These are phyloP conservation scores for Tipula confusa DNA, from an alignment of 2,888 invertebrate genomes.

Conservation along the genomic window DNA sequence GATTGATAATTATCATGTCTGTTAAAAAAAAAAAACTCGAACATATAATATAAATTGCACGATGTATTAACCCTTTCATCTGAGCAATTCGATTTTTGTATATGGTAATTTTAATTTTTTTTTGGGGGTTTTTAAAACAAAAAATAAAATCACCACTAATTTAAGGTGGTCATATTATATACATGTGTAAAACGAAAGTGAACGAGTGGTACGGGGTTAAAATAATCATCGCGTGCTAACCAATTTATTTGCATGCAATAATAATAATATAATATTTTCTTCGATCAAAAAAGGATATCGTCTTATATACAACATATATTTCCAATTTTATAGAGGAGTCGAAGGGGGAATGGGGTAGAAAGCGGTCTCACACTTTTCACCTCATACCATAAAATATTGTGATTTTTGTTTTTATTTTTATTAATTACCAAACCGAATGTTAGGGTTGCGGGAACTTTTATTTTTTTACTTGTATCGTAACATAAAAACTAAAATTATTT, in stretches of 20 bases:
- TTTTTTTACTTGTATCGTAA: neutral
- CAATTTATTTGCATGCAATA: conserved; percentile 30
- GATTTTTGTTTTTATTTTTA: neutral
- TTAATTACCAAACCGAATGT: conserved; percentile 25
- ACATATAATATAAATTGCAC: neutral
- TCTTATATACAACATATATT: neutral
- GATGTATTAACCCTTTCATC: neutral
- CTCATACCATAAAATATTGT: neutral
- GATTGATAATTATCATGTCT: conserved; percentile 25
- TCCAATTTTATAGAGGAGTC: neutral
- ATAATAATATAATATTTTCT: conserved; percentile 27
- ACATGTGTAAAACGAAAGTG: no score
- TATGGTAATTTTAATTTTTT: neutral
- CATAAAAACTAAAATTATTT: neutral
- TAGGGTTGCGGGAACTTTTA: conserved; percentile 10
- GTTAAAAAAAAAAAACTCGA: neutral
- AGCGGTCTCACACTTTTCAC: no score
- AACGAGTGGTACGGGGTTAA: neutral
- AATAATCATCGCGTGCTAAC: conserved; percentile 30
- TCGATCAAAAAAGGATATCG: conserved; percentile 25
- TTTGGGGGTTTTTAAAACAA: neutral
- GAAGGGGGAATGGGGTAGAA: no score
- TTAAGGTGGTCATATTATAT: neutral
- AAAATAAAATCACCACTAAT: neutral
- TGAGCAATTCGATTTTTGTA: neutral